Percentiles rank a stretch among this genome's conserved stretches.
phyloP scores from a whole-genome alignment of 2,888 invertebrate genomes.

The Metopia argyrocephala region DNA sequence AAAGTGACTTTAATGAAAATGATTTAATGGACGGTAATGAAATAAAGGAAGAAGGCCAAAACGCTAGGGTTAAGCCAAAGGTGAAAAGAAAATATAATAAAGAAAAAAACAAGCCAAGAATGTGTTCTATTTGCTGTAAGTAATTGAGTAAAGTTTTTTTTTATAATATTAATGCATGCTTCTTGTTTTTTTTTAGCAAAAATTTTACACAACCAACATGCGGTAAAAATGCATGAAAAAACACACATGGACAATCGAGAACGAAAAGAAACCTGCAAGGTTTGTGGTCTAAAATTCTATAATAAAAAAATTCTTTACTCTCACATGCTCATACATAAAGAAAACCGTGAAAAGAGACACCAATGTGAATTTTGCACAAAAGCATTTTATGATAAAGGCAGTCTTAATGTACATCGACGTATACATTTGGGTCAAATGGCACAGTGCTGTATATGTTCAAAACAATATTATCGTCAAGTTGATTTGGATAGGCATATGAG shows the following conservation, averaged over 20 bases:
- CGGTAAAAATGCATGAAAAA: slow-evolving; percentile 46
- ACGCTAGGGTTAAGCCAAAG: background rate
- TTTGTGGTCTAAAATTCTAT: slow-evolving; percentile 48
- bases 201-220: slow-evolving; percentile 37
- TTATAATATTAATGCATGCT: background rate
- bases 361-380: slow-evolving; percentile 59
- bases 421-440: slow-evolving; percentile 56
- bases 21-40: background rate
- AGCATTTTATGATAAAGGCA: slow-evolving; percentile 45
- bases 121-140: slow-evolving; percentile 60
- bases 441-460: slow-evolving; percentile 48
- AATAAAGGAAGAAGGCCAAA: background rate
- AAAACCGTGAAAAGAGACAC: slow-evolving; percentile 47
- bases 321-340: slow-evolving; percentile 54
- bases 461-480: slow-evolving; percentile 49
- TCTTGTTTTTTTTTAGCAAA: slow-evolving; percentile 36
- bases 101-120: slow-evolving; percentile 13
- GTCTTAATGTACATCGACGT: slow-evolving; percentile 51
- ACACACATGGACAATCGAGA: slow-evolving; percentile 39
- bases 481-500: slow-evolving; percentile 53
- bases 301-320: slow-evolving; percentile 5
- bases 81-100: slow-evolving; percentile 5
- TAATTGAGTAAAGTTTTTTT: background rate
- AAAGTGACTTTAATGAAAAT: background rate
- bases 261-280: slow-evolving; percentile 32